A percentile compares a stretch with the other conserved stretches of the same genome.
Conservation (phyloP, 2,797 vertebrate species). For the Silurus aristotelis region DNA sequence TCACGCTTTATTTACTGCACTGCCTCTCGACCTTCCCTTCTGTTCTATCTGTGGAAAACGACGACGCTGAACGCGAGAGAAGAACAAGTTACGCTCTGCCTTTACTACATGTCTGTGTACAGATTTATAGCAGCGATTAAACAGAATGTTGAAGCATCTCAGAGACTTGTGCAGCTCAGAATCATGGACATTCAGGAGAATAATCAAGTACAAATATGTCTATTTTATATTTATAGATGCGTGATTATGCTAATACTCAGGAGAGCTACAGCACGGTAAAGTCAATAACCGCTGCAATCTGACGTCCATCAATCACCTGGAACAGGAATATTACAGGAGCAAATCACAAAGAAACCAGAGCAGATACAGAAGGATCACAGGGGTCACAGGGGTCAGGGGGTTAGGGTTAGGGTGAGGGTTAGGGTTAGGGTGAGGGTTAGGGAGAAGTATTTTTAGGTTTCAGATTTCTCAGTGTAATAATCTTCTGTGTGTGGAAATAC, state of each 20-base stretch:
- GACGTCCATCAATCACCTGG: not conserved
- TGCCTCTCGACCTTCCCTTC: not conserved
- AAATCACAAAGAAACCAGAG: not conserved
- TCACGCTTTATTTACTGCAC: conserved; percentile 29
- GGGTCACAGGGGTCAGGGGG: not conserved
- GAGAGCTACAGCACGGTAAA: not conserved
- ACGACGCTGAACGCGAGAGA: not conserved
- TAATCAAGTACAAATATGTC: not conserved
- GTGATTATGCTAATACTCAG: not conserved
- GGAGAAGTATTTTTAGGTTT: not conserved
- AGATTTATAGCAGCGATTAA: not conserved
- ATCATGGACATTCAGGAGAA: not conserved
- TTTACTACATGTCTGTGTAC: not conserved
- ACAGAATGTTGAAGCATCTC: too few species aligned
- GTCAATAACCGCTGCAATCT: not conserved
- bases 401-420: too few species aligned
- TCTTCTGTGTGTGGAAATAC: not conserved
- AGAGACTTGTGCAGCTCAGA: not conserved
- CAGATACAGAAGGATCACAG: not conserved
- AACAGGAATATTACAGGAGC: not conserved
- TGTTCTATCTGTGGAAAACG: not conserved
- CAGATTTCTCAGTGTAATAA: not conserved
- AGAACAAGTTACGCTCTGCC: not conserved
- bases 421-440: too few species aligned
- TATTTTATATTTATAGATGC: not conserved